These are phyloP conservation scores for Bombus haemorrhoidalis DNA, from an alignment of 1,140 invertebrate genomes.

Conservation along the genomic window DNA sequence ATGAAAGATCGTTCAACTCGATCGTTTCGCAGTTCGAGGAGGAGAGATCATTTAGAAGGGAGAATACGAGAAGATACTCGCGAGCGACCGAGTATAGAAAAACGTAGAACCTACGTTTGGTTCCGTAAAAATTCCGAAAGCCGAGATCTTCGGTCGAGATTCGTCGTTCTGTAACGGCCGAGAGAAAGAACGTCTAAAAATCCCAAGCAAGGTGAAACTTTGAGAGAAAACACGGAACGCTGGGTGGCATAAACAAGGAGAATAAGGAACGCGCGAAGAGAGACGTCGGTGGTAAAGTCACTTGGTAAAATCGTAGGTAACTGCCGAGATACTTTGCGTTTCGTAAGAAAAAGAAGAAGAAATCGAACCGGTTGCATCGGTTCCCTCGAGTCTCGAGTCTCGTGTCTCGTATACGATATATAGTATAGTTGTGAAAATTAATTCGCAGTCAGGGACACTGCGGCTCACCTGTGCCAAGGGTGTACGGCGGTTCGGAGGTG, in stretches of 20 bases:
- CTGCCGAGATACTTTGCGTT: not conserved
- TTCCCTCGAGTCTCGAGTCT: not conserved
- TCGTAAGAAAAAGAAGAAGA: too few relatives aligned
- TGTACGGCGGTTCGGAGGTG: constrained; percentile 81
- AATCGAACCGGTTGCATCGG: not conserved
- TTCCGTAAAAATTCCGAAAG: too few relatives aligned
- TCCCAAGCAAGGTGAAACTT: not conserved
- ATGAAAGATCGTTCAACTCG: too few relatives aligned
- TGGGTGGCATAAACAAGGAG: accelerated
- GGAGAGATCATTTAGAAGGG: too few relatives aligned
- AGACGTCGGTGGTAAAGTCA: accelerated
- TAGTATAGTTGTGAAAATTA: not conserved
- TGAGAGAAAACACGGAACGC: not conserved
- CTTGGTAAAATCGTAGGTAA: not conserved
- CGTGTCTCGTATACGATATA: not conserved
- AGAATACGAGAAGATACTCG: too few relatives aligned
- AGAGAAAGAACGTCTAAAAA: too few relatives aligned
- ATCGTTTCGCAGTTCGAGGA: too few relatives aligned
- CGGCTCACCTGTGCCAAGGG: constrained; percentile 78
- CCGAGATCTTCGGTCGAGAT: too few relatives aligned
- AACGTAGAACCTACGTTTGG: too few relatives aligned
- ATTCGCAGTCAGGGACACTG: not conserved
- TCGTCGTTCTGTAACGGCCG: accelerated
- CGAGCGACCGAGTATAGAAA: too few relatives aligned
- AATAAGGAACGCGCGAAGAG: not conserved